Evolutionary conservation across 1,140 invertebrate genomes (phyloP), one percentile per base, ranked within the genome.

Genomic region (Cotesia typhae): DNA sequence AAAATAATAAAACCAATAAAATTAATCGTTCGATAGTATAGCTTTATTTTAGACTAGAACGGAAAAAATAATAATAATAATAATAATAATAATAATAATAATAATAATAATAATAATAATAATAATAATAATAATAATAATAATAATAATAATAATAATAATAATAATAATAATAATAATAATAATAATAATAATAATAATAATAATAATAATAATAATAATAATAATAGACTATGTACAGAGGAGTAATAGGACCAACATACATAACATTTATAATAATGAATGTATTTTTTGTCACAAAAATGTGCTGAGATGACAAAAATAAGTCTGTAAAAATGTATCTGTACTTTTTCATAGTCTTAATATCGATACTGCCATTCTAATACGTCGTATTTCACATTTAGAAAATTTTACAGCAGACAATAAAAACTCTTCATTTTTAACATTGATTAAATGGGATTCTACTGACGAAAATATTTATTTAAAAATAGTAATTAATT

Each of bases 31-130:
- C 77, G 77, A 84, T 81, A 81, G 79, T 79, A 82, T 81, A 83
- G 82, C 79, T 85, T 85, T 84, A 84, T 84, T 84, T 83, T 84
- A 85, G 84, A 85, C 83, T 85, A 85, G 83, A 85, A 83, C 79
- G 79, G 80, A 84, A 85, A 83, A 83, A 80, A 75, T 72, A 71
- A 73, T 70, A 57, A 67, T 67, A 55, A 71, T 76, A 55, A 55
- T 75, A 74, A 71, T 74, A 76, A 77, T 76, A 75, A 55, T 79
- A 78, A 47, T 41, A 65, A 76, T 74, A 76, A 74, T 79, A 77
- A 67, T 67, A 38, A 70, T 47, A 47, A 47, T 47, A 47, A 47
- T 47, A 47, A 47, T 47, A 41, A 72, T 70, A 73, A 60, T 67
- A 67, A 60, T 37, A 47, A 73, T 68, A 73, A 72, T 73, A 83